A percentile compares a stretch with the other conserved stretches of the same genome.
These are phyloP conservation scores for Proisotoma minuta DNA, from an alignment of 2,888 invertebrate species.

Conservation along the genomic window DNA sequence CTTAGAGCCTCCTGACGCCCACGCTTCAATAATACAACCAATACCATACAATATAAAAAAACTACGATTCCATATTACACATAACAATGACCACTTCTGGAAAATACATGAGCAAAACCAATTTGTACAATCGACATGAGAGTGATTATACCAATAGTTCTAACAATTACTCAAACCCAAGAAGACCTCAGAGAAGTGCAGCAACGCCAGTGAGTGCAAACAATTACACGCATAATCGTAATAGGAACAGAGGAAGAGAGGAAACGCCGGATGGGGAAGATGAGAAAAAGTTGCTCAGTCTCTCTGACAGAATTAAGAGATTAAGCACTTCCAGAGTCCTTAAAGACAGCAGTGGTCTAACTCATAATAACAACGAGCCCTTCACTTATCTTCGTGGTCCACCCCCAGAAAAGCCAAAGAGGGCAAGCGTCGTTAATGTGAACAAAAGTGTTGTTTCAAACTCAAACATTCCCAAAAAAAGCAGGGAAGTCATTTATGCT, in stretches of 20 bases:
- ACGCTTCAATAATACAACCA: too few species aligned
- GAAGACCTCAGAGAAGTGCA: not conserved
- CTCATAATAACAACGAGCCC: conserved; percentile 2
- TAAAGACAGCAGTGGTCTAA: not conserved
- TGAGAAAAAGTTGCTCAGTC: conserved; percentile 2
- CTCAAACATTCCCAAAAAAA: not conserved
- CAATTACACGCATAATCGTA: too few species aligned
- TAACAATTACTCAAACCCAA: not conserved
- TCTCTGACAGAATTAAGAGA: not conserved
- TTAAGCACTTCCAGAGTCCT: not conserved
- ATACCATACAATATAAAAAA: too few species aligned
- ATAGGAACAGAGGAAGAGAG: not conserved
- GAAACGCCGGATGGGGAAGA: not conserved
- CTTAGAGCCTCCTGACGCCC: not conserved
- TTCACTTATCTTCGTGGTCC: not conserved
- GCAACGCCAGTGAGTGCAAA: not conserved
- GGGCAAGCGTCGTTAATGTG: not conserved
- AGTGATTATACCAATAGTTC: not conserved
- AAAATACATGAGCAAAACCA: not conserved
- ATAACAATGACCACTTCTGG: not conserved
- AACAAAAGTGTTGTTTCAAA: not conserved
- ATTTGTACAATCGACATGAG: not conserved
- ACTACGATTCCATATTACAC: not conserved
- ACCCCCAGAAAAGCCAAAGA: not conserved
- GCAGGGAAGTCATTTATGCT: not conserved